Conservation (phyloP, 1,140 invertebrate genomes). For the Drosophila pallidifrons region DNA sequence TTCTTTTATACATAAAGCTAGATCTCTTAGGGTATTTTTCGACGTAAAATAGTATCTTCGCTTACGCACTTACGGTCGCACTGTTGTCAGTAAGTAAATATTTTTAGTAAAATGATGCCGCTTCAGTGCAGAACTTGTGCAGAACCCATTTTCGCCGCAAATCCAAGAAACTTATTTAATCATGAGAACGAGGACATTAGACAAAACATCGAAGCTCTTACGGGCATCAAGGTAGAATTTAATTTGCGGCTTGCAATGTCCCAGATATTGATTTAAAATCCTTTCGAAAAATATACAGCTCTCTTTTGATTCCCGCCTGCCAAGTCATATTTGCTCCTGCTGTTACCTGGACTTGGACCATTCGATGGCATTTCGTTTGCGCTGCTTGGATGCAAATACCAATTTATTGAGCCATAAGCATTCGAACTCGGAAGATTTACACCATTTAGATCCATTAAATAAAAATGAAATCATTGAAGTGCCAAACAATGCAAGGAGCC, state of each 20-base stretch:
- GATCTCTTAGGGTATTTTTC: not conserved
- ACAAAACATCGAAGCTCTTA: conserved; percentile 45
- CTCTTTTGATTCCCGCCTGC: conserved; percentile 15
- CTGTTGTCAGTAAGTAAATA: conserved; percentile 7
- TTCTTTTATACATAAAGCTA: no score
- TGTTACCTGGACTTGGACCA: conserved; percentile 64
- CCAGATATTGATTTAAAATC: not conserved
- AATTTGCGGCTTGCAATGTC: not conserved
- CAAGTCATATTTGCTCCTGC: conserved; percentile 65
- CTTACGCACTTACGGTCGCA: not conserved
- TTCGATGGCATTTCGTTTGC: conserved; percentile 56
- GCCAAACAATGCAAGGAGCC: not conserved
- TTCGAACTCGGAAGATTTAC: no score
- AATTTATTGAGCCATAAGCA: not conserved
- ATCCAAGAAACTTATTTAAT: conserved; percentile 62
- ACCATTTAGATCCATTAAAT: conserved; percentile 13
- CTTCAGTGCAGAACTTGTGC: conserved; percentile 53
- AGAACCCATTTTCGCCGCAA: conserved; percentile 51
- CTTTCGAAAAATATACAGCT: conserved; percentile 34
- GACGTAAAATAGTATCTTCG: not conserved
- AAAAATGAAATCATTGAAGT: not conserved
- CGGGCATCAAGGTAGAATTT: conserved; percentile 52
- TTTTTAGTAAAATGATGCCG: conserved; percentile 27
- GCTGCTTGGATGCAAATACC: conserved; percentile 52
- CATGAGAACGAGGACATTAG: conserved; percentile 41